These are phyloP conservation scores for Rhagoletis pomonella DNA, from an alignment of 1,140 invertebrate species.

Conservation along the genomic window DNA sequence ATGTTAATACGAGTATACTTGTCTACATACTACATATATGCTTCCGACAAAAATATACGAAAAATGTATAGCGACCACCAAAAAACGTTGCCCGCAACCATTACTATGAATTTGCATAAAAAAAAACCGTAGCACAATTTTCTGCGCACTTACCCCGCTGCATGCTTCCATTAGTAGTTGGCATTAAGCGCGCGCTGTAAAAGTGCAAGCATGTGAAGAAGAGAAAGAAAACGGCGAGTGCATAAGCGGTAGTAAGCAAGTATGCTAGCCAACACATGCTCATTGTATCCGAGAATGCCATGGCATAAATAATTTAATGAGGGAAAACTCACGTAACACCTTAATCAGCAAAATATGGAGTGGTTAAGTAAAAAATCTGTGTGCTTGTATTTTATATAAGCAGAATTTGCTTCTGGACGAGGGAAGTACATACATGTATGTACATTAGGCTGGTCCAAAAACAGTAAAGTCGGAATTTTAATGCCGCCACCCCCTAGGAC, in stretches of 20 bases:
- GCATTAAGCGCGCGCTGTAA: not conserved
- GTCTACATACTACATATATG: too few species aligned
- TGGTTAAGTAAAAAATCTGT: conserved; percentile 18
- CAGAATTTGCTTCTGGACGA: too few species aligned
- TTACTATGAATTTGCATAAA: not conserved
- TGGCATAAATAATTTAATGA: conserved; percentile 40
- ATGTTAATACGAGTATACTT: too few species aligned
- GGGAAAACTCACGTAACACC: conserved; percentile 29
- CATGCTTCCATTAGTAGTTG: not conserved
- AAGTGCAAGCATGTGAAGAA: not conserved
- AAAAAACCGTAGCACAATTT: conserved; percentile 11
- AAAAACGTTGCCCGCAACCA: not conserved
- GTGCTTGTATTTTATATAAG: too few species aligned
- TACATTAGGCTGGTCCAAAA: too few species aligned
- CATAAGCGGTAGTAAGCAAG: too few species aligned
- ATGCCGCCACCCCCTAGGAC: too few species aligned
- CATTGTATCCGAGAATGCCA: not conserved
- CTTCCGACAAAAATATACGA: not conserved
- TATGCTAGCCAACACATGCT: not conserved
- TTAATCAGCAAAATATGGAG: conserved; percentile 30
- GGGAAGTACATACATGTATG: too few species aligned
- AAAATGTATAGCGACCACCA: not conserved
- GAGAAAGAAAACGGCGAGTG: not conserved
- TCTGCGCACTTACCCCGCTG: not conserved
- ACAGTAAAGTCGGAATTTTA: too few species aligned